Conservation (phyloP, 2,888 invertebrate species). For the Palloptera scutellata region DNA sequence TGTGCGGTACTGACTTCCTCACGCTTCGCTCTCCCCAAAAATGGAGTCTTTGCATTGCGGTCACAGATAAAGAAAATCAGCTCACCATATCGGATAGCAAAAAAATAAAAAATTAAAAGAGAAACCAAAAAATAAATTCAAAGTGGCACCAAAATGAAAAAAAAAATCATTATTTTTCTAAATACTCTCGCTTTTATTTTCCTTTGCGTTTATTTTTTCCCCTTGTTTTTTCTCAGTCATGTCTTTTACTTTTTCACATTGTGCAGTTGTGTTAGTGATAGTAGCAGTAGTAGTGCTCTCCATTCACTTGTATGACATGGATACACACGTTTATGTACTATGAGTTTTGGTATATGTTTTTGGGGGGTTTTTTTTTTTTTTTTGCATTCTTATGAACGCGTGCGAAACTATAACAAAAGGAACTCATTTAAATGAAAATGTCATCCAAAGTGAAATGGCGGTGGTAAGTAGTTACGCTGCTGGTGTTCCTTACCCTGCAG, state of each 20-base stretch:
- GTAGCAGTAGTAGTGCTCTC: neutral
- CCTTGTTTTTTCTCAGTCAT: neutral
- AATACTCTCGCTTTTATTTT: neutral
- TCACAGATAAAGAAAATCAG: neutral
- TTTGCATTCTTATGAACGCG: neutral
- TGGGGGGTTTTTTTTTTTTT: neutral
- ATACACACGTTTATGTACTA: neutral
- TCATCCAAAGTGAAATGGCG: neutral
- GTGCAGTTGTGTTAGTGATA: neutral
- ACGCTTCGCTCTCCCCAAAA: neutral
- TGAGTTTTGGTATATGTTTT: neutral
- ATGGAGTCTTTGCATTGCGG: neutral
- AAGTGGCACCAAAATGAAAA: slow-evolving; percentile 13
- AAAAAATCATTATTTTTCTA: slow-evolving; percentile 6
- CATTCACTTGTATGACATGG: neutral
- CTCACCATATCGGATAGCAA: slow-evolving; percentile 21
- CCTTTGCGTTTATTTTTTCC: neutral
- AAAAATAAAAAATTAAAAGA: slow-evolving; percentile 14
- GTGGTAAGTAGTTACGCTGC: too few relatives aligned
- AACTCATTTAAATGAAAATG: slow-evolving; percentile 21
- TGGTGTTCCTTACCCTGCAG: too few relatives aligned
- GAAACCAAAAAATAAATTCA: neutral
- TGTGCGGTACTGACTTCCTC: neutral
- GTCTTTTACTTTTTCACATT: neutral
- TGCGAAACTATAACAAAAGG: slow-evolving; percentile 8